Percentiles rank a stretch among this genome's conserved stretches.
Evolutionary conservation across 2,797 vertebrate genomes (phyloP).

Genomic region (Alfaro cultratus): DNA sequence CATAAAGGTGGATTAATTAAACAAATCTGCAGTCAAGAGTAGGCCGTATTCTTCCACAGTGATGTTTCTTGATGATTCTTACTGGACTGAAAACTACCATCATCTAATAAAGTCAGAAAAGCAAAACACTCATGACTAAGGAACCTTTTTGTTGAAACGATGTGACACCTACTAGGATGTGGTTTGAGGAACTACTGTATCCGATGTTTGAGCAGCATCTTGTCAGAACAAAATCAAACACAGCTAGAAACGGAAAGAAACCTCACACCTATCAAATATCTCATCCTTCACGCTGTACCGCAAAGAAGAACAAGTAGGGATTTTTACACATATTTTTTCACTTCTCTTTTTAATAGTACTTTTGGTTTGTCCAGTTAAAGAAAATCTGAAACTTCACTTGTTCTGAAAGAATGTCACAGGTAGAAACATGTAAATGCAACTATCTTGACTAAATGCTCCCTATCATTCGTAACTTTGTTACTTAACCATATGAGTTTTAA

Average conservation of each 20-base stretch:
- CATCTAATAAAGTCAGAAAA: background rate
- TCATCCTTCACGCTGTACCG: background rate
- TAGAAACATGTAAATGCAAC: background rate
- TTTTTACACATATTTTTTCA: background rate
- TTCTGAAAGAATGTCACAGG: background rate
- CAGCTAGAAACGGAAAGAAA: background rate
- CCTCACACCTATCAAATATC: background rate
- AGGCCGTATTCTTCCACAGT: background rate
- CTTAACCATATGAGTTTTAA: background rate
- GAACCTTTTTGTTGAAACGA: background rate
- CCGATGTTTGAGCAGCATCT: too few relatives aligned
- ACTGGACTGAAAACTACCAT: background rate
- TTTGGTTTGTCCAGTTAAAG: background rate
- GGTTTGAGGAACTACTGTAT: background rate
- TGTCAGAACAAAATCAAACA: background rate
- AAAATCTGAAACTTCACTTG: background rate
- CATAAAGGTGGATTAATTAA: background rate
- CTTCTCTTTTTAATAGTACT: background rate
- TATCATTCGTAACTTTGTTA: background rate
- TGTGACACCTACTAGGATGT: too few relatives aligned
- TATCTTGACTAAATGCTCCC: background rate
- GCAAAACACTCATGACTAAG: background rate
- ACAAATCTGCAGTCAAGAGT: background rate
- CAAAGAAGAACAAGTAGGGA: background rate
- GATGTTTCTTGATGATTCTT: background rate